Conservation (phyloP, 2,797 vertebrate genomes). For the Sorex maritimensis region DNA sequence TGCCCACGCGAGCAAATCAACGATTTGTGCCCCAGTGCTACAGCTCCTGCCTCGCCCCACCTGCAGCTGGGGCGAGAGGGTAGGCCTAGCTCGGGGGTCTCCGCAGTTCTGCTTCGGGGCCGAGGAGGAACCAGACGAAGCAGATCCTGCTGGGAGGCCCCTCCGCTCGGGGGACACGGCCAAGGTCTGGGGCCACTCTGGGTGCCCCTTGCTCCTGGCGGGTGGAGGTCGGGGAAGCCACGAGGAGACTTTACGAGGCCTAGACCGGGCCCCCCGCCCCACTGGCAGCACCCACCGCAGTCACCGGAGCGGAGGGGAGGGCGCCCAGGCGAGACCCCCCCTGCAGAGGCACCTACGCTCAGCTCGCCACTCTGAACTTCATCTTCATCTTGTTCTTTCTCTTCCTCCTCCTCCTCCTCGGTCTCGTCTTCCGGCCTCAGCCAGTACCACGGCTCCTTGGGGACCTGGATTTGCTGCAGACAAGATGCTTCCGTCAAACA, state of each 20-base stretch:
- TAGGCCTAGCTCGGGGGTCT: not conserved
- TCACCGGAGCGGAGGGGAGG: not conserved
- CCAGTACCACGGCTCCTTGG: slow-evolving; percentile 92
- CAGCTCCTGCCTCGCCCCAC: not conserved
- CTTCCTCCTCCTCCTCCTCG: slow-evolving; percentile 85
- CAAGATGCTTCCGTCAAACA: slow-evolving; percentile 53
- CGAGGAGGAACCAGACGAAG: not conserved
- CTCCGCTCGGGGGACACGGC: not conserved
- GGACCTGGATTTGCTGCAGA: slow-evolving; percentile 89
- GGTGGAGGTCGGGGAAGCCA: no score
- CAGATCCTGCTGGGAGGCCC: not conserved
- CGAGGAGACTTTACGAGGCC: no score
- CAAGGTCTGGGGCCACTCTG: not conserved
- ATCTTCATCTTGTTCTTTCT: slow-evolving; percentile 86
- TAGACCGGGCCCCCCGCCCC: no score
- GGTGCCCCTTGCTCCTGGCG: no score
- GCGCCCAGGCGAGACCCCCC: not conserved
- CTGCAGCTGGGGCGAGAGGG: not conserved
- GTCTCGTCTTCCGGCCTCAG: slow-evolving; percentile 87
- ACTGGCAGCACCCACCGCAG: not conserved
- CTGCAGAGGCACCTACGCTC: slow-evolving; percentile 85
- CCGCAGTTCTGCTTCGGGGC: no score
- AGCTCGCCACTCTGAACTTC: slow-evolving; percentile 86
- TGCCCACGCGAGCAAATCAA: no score
- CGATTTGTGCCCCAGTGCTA: no score